These are phyloP conservation scores for Cyclopterus lumpus DNA, from an alignment of 2,797 vertebrate genomes.

Conservation along the genomic window DNA sequence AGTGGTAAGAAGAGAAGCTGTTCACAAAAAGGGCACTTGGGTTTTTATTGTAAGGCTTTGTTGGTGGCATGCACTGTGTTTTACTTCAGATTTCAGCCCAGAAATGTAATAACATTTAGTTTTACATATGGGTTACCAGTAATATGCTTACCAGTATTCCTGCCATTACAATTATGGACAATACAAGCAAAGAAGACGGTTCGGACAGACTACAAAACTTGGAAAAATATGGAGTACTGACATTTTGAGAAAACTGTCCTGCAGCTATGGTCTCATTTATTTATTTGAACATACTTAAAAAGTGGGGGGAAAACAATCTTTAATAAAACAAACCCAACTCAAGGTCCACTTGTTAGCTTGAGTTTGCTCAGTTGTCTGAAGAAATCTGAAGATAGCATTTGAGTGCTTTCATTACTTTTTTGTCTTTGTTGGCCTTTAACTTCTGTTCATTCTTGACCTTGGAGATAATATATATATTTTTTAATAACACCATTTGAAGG, in stretches of 20 bases:
- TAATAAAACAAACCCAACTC: not conserved
- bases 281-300: not conserved
- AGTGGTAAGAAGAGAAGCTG: constrained; percentile 17
- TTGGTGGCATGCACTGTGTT: constrained; percentile 3
- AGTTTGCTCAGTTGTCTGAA: not conserved
- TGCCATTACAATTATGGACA: not conserved
- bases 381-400: not conserved
- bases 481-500: not conserved
- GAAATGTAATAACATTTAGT: not conserved
- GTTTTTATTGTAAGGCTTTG: constrained; percentile 17
- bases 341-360: not conserved
- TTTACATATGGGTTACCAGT: not conserved
- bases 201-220: no score
- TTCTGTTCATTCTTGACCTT: not conserved
- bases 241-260: not conserved
- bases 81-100: not conserved
- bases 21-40: constrained; percentile 12
- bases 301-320: not conserved
- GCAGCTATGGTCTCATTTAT: not conserved
- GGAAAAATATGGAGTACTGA: not conserved
- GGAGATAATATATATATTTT: not conserved
- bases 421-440: not conserved
- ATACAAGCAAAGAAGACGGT: not conserved
- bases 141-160: not conserved
- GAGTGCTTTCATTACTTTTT: not conserved